Conservation (phyloP, 2,797 vertebrate genomes). For the Chanos chanos region DNA sequence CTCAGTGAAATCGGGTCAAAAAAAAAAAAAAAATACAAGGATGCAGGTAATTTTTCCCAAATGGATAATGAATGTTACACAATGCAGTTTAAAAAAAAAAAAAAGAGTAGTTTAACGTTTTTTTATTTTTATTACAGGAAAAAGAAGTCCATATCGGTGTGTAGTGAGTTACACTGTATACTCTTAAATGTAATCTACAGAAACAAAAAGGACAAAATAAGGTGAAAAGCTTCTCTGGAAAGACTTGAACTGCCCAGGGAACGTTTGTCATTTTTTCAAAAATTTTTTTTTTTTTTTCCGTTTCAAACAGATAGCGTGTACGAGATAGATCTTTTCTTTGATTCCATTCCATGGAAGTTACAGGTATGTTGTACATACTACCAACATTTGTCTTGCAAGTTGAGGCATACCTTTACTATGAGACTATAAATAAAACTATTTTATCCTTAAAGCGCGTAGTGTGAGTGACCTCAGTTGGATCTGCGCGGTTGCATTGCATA, state of each 20-base stretch:
- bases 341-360: constrained; percentile 81
- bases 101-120: constrained; percentile 56
- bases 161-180: constrained; percentile 71
- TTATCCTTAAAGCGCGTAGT: constrained; percentile 70
- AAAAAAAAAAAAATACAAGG: constrained; percentile 21
- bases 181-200: constrained; percentile 69
- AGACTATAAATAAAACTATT: constrained; percentile 90
- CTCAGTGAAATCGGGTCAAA: constrained; percentile 47
- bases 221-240: too few species aligned
- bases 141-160: constrained; percentile 63
- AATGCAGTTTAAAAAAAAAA: constrained; percentile 69
- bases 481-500: neutral
- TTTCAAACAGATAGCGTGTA: constrained; percentile 79
- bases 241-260: too few species aligned
- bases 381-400: constrained; percentile 83
- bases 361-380: constrained; percentile 89
- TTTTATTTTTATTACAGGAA: constrained; percentile 63
- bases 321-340: constrained; percentile 73
- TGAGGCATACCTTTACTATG: constrained; percentile 88
- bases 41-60: constrained; percentile 40
- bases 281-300: constrained; percentile 72
- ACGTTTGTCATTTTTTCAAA: constrained; percentile 76
- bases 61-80: constrained; percentile 70
- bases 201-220: too few species aligned
- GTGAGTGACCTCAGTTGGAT: too few species aligned